Conservation (phyloP, 2,888 invertebrate genomes). For the Serrognathus titanus region DNA sequence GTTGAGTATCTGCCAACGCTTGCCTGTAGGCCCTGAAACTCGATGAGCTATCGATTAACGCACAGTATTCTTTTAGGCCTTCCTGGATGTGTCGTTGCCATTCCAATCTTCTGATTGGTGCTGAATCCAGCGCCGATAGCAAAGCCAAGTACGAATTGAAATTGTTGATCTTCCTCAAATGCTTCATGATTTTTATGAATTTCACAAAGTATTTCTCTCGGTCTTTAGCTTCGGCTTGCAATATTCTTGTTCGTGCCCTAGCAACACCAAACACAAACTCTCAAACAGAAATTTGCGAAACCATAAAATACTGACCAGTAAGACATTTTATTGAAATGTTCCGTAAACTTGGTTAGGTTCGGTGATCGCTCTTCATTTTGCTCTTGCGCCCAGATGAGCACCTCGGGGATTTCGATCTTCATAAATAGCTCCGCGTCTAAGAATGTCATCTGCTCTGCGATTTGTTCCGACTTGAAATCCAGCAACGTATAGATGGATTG, state of each 20-base stretch:
- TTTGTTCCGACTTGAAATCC: constrained; percentile 90
- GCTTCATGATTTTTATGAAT: constrained; percentile 98
- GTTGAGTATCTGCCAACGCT: constrained; percentile 89
- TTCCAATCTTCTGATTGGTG: constrained; percentile 87
- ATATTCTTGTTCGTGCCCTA: constrained; percentile 85
- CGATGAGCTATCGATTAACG: constrained; percentile 95
- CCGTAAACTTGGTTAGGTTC: constrained; percentile 94
- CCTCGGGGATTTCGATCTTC: constrained; percentile 95
- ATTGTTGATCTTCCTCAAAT: constrained; percentile 94
- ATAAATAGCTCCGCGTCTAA: constrained; percentile 93
- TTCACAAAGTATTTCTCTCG: constrained; percentile 92
- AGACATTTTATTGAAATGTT: constrained; percentile 99
- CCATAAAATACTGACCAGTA: constrained; percentile 73
- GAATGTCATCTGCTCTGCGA: constrained; percentile 98
- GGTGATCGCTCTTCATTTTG: constrained; percentile 97
- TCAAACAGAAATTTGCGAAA: too few relatives aligned
- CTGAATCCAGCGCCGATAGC: constrained; percentile 94
- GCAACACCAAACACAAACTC: constrained; percentile 18
- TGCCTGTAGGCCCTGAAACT: constrained; percentile 96
- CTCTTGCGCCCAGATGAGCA: constrained; percentile 95
- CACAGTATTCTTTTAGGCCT: constrained; percentile 90
- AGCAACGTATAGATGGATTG: constrained; percentile 56
- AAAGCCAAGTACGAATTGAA: constrained; percentile 98
- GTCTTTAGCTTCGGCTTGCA: constrained; percentile 92
- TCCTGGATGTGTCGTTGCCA: constrained; percentile 91